Percentiles rank a stretch among this genome's conserved stretches.
Conservation (phyloP, 2,888 invertebrate species). For the Anthoptus insignis region DNA sequence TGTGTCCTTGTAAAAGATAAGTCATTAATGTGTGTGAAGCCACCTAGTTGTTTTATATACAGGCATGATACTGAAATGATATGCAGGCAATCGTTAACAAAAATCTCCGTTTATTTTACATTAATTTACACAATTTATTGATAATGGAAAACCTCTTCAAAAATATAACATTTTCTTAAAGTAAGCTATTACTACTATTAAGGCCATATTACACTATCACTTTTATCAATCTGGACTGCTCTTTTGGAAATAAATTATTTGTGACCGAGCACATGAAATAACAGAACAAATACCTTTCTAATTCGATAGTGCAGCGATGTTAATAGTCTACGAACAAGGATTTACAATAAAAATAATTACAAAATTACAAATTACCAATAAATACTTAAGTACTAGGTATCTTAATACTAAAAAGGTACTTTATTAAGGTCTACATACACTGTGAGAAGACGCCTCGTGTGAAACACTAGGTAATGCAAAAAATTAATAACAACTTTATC, state of each 20-base stretch:
- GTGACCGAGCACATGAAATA: slow-evolving; percentile 27
- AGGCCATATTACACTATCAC: slow-evolving; percentile 38
- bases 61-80: slow-evolving; percentile 3
- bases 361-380: slow-evolving; percentile 77
- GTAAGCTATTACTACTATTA: slow-evolving; percentile 61
- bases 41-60: neutral
- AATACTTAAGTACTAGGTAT: slow-evolving; percentile 78
- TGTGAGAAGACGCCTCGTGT: slow-evolving; percentile 70
- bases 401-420: slow-evolving; percentile 82
- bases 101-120: slow-evolving; percentile 86
- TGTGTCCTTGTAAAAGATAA: no score
- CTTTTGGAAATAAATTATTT: slow-evolving; percentile 36
- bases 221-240: slow-evolving; percentile 23
- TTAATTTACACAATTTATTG: slow-evolving; percentile 84
- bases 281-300: slow-evolving; percentile 22
- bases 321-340: slow-evolving; percentile 56
- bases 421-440: slow-evolving; percentile 74
- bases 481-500: no score
- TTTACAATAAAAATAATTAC: slow-evolving; percentile 73
- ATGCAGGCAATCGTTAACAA: slow-evolving; percentile 67
- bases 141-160: slow-evolving; percentile 73
- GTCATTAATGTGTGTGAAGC: neutral
- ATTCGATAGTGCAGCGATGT: slow-evolving; percentile 46
- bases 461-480: slow-evolving; percentile 64
- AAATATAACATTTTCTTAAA: slow-evolving; percentile 76